Evolutionary conservation across 2,888 invertebrate genomes (phyloP), one percentile per base, ranked within the genome.

Genomic region (Papilio demoleus): DNA sequence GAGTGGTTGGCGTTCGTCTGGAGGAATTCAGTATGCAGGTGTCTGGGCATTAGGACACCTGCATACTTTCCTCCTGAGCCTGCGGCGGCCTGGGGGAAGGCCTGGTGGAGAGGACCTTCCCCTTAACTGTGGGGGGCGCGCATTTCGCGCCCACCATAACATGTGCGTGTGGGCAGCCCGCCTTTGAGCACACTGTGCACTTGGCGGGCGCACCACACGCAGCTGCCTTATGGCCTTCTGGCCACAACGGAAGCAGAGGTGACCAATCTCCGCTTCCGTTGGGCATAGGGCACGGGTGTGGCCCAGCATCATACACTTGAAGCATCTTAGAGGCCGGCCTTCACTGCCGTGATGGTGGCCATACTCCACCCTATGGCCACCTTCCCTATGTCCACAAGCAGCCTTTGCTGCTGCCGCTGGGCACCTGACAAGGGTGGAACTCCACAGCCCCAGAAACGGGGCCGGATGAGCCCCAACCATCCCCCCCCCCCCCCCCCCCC

Each of bases 1-100:
- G 45, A 56, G 65, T 65, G 69, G 65, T 68, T 68, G 22, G 59
- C 59, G 40, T 68, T 68, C 2, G 38, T 24, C 59, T 68, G 68
- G 1, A 68, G 59, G 22, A 68, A 36, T 6, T 24, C 9, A 17
- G 12, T 4, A 42, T 42, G n/a, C 40, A 42, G 40, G 50, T 22
- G 50, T 50, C 24, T 22, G 50, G 42, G 11, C 59, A 59, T 63
- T 38, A 31, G n/a, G 17, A n/a, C 17, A 22, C 38, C 38, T 27
- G 47, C 27, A 42, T 22, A 19, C n/a, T 4, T 6, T 40, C 34
- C 12, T 22, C 17, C 4, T 40, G 5, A 1, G 42, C 31, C 31
- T 31, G 31, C 31, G 31, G 31, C 31, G 31, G 31, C 31, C 4
- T 6, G 6, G 31, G 31, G 31, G 6, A 4, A 6, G 31, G 31